phyloP scores from a whole-genome alignment of 2,113 vertebrate species.

The Gymnarchus niloticus region DNA sequence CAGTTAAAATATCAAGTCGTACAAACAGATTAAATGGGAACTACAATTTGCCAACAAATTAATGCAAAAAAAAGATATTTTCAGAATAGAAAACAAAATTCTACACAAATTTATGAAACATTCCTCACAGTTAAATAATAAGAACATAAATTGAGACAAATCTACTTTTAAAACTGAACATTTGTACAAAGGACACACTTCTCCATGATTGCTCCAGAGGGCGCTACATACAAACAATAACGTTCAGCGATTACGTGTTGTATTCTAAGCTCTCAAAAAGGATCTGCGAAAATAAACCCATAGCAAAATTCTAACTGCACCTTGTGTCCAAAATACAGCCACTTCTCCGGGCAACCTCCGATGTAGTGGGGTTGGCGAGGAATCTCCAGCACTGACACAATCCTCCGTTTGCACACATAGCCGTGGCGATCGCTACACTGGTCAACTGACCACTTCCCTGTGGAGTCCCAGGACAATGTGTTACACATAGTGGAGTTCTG shows the following conservation, averaged over 20 bases:
- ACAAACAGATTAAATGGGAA: not conserved
- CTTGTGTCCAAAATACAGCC: conserved; percentile 86
- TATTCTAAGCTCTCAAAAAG: not conserved
- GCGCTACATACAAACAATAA: conserved; percentile 8
- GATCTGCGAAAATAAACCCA: not conserved
- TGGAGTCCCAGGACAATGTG: not conserved
- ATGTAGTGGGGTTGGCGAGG: conserved; percentile 63
- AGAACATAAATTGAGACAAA: not conserved
- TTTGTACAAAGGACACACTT: not conserved
- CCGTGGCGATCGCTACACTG: conserved; percentile 67
- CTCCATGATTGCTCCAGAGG: not conserved
- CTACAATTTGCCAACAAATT: not conserved
- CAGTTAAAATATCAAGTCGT: not conserved
- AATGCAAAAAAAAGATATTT: not conserved
- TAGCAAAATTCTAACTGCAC: conserved; percentile 47
- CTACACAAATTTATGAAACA: not conserved
- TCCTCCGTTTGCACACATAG: conserved; percentile 78
- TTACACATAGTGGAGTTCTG: not conserved
- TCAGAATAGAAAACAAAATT: not conserved
- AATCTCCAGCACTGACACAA: conserved; percentile 67
- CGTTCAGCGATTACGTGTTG: not conserved
- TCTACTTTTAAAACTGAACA: not conserved
- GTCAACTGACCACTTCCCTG: conserved; percentile 74
- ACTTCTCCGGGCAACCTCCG: conserved; percentile 79
- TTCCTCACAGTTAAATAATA: not conserved